phyloP scores from a whole-genome alignment of 2,113 vertebrate genomes.

The Paradoxurus hermaphroditus region DNA sequence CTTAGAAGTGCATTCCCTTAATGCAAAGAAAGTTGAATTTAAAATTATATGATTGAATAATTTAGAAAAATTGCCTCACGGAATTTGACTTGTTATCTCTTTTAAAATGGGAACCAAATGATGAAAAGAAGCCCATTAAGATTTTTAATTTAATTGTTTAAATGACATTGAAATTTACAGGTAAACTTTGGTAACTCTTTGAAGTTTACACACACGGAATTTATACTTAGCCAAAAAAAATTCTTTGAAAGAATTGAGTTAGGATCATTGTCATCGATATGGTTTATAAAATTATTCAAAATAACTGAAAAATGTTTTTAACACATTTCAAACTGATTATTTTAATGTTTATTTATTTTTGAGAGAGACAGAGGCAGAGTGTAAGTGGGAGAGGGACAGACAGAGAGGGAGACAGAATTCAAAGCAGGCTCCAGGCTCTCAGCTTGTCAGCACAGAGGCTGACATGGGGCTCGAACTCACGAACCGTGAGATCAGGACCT shows the following conservation, averaged over 20 bases:
- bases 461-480: no score
- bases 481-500: no score
- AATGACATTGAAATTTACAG: neutral
- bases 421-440: no score
- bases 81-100: conserved; percentile 21
- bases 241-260: neutral
- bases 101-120: conserved; percentile 1
- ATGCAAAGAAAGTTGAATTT: neutral
- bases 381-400: no score
- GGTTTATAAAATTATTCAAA: conserved; percentile 3
- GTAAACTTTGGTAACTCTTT: neutral
- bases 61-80: neutral
- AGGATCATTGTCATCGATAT: neutral
- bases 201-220: neutral
- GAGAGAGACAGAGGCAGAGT: no score
- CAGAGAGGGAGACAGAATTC: no score
- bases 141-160: neutral
- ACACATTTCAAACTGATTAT: neutral
- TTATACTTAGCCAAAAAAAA: neutral
- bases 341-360: no score
- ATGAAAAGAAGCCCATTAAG: neutral
- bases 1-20: neutral
- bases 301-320: neutral
- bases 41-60: neutral
- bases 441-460: no score